Conservation (phyloP, 2,888 invertebrate genomes). For the Glyphotaelius pellucidus region DNA sequence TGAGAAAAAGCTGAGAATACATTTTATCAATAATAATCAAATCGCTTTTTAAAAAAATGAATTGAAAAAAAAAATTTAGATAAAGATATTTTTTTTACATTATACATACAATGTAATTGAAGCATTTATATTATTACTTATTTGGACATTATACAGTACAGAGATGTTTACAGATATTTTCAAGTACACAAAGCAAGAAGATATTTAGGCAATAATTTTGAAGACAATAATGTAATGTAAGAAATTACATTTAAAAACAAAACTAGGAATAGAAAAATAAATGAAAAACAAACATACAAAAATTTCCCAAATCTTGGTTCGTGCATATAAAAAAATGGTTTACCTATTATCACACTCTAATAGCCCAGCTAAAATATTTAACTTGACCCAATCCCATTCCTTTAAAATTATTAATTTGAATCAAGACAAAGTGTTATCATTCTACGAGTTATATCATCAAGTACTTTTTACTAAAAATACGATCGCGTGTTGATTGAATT, state of each 20-base stretch:
- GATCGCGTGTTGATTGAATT: background rate
- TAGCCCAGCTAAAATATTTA: background rate
- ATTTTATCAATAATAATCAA: background rate
- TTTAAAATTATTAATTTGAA: background rate
- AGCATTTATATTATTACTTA: constrained; percentile 21
- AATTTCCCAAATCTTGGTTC: constrained; percentile 12
- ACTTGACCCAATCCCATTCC: background rate
- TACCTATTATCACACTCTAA: background rate
- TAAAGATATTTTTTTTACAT: background rate
- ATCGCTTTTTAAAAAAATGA: background rate
- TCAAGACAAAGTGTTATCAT: background rate
- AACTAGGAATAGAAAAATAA: background rate
- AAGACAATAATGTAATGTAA: constrained; percentile 18
- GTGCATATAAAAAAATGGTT: constrained; percentile 1
- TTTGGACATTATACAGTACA: constrained; percentile 14
- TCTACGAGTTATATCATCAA: background rate
- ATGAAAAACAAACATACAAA: constrained; percentile 15
- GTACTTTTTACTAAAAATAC: background rate
- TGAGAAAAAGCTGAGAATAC: background rate
- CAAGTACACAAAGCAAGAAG: constrained; percentile 5
- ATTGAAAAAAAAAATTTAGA: background rate
- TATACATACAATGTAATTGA: background rate
- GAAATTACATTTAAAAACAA: constrained; percentile 8
- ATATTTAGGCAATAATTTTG: constrained; percentile 21
- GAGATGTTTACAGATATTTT: background rate